Evolutionary conservation across 2,113 vertebrate genomes (phyloP).

Genomic region (Protobothrops flavoviridis): DNA sequence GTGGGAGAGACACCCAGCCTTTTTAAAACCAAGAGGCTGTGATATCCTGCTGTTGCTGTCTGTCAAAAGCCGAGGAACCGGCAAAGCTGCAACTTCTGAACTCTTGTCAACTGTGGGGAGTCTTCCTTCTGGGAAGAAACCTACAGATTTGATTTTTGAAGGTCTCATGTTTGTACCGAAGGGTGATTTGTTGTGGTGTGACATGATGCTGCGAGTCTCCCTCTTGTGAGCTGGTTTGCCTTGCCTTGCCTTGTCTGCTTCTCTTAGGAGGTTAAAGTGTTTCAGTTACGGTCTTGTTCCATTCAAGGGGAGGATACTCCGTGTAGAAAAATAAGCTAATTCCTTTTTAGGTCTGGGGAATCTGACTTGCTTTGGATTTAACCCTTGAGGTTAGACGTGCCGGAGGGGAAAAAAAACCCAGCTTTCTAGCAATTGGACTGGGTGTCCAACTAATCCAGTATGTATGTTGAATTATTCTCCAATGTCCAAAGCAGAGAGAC

Average conservation of each 20-base stretch:
- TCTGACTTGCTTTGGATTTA: slow-evolving; percentile 42
- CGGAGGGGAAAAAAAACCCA: background rate
- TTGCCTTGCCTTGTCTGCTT: slow-evolving; percentile 9
- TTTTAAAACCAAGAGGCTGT: slow-evolving; percentile 48
- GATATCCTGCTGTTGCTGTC: slow-evolving; percentile 72
- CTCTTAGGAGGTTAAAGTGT: slow-evolving; percentile 15
- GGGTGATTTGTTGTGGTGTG: slow-evolving; percentile 33
- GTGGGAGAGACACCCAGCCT: slow-evolving; percentile 49
- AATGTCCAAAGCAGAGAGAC: background rate
- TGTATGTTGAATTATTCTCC: background rate
- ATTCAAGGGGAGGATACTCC: background rate
- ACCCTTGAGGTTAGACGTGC: slow-evolving; percentile 38
- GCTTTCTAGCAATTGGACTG: background rate
- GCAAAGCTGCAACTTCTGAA: slow-evolving; percentile 30
- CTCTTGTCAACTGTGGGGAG: slow-evolving; percentile 16
- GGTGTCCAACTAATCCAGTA: no score
- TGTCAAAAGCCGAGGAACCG: slow-evolving; percentile 56
- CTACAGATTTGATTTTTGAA: slow-evolving; percentile 41
- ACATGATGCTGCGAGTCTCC: background rate
- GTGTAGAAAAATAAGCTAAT: slow-evolving; percentile 66
- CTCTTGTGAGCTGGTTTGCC: slow-evolving; percentile 16
- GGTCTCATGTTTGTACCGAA: background rate
- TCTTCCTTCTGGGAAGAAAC: background rate
- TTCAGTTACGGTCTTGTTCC: slow-evolving; percentile 6
- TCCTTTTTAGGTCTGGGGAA: slow-evolving; percentile 40